A percentile compares a stretch with the other conserved stretches of the same genome.
These are phyloP conservation scores for Drosophila putrida DNA, from an alignment of 2,888 invertebrate genomes.

Conservation along the genomic window DNA sequence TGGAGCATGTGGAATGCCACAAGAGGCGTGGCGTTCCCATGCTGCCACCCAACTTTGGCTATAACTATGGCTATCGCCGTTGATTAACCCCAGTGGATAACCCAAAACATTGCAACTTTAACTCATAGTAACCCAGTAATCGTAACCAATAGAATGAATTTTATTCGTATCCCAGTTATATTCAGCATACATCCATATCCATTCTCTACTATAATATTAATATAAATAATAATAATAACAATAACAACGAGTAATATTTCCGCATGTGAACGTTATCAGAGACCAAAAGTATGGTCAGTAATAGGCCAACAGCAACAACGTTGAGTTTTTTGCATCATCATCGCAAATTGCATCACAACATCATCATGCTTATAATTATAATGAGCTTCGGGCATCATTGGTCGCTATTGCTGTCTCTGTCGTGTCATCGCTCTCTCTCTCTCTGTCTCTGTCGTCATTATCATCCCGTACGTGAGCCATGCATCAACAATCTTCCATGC, in stretches of 20 bases:
- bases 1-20: conserved; percentile 64
- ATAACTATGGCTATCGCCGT: conserved; percentile 40
- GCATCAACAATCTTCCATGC: conserved; percentile 41
- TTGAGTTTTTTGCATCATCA: conserved; percentile 39
- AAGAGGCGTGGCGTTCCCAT: conserved; percentile 48
- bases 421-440: background rate
- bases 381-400: conserved; percentile 16
- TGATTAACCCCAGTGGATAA: conserved; percentile 46
- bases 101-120: background rate
- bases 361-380: conserved; percentile 32
- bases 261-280: conserved; percentile 54
- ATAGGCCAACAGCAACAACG: conserved; percentile 44
- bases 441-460: conserved; percentile 47
- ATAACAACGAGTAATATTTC: conserved; percentile 27
- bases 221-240: background rate
- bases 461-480: conserved; percentile 66
- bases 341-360: conserved; percentile 36
- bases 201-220: conserved; percentile 22
- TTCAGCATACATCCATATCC: conserved; percentile 4
- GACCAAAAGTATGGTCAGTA: conserved; percentile 8
- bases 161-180: conserved; percentile 21
- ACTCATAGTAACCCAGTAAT: conserved; percentile 9
- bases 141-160: no score
- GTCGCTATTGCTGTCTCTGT: conserved; percentile 1
- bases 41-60: conserved; percentile 31